phyloP scores from a whole-genome alignment of 2,888 invertebrate genomes.

The Perithous albicinctus region DNA sequence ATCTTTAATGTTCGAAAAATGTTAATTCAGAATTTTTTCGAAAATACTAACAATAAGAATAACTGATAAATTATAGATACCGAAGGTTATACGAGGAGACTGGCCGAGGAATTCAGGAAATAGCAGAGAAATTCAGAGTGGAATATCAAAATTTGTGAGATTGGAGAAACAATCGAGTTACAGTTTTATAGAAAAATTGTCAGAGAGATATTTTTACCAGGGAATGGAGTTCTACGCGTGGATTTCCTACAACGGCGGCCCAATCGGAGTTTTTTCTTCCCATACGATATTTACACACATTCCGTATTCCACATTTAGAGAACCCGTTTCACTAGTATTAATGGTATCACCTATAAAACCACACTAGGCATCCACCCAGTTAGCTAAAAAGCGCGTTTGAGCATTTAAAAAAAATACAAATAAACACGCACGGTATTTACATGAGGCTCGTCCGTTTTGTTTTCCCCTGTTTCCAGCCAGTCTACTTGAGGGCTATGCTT shows the following conservation, averaged over 20 bases:
- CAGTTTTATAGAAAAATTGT: no score
- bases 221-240: background rate
- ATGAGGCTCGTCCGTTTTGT: constrained; percentile 64
- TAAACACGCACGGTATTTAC: constrained; percentile 61
- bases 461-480: constrained; percentile 88
- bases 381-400: constrained; percentile 43
- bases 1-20: no score
- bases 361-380: constrained; percentile 38
- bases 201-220: background rate
- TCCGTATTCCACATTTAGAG: constrained; percentile 14
- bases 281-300: constrained; percentile 2
- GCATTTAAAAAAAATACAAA: constrained; percentile 20
- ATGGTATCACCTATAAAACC: background rate
- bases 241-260: background rate
- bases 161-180: no score
- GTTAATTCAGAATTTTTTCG: no score
- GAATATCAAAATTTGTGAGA: no score
- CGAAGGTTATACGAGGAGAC: no score
- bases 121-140: no score
- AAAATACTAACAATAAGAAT: no score
- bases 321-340: constrained; percentile 8
- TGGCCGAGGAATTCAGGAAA: no score
- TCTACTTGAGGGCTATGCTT: constrained; percentile 90
- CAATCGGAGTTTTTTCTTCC: background rate
- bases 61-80: no score